A percentile compares a stretch with the other conserved stretches of the same genome.
Conservation (phyloP, 2,888 invertebrate species). For the Stenodera caucasica region DNA sequence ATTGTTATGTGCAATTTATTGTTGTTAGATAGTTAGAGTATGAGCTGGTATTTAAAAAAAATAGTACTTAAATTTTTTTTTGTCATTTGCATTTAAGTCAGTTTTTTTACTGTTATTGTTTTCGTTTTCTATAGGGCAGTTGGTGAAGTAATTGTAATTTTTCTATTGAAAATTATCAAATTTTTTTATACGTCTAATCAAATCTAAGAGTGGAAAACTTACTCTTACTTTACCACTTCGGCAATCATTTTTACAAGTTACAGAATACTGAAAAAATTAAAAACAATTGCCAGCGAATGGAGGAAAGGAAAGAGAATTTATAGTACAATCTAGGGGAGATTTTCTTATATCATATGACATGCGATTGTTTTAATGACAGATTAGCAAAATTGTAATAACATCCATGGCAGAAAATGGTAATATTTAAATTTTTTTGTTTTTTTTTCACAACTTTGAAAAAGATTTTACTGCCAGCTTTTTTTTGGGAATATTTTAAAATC, state of each 20-base stretch:
- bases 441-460: conserved; percentile 15
- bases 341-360: conserved; percentile 25
- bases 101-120: background rate
- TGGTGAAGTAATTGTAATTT: background rate
- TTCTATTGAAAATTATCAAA: background rate
- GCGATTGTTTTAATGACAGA: conserved; percentile 27
- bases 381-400: background rate
- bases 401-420: conserved; percentile 26
- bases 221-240: conserved; percentile 5
- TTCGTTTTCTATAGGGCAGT: background rate
- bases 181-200: background rate
- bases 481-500: background rate
- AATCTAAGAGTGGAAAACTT: conserved; percentile 5
- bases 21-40: conserved; percentile 10
- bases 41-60: conserved; percentile 19
- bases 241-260: background rate
- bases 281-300: conserved; percentile 9
- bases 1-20: conserved; percentile 35
- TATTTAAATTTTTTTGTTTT: conserved; percentile 17
- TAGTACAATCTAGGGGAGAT: conserved; percentile 22
- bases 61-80: conserved; percentile 20
- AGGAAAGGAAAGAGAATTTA: conserved; percentile 18
- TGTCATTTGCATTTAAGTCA: conserved; percentile 23
- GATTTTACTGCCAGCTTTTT: conserved; percentile 14
- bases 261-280: too few species aligned